A percentile compares a stretch with the other conserved stretches of the same genome.
Conservation (phyloP, 2,113 vertebrate species). For the Python bivittatus region DNA sequence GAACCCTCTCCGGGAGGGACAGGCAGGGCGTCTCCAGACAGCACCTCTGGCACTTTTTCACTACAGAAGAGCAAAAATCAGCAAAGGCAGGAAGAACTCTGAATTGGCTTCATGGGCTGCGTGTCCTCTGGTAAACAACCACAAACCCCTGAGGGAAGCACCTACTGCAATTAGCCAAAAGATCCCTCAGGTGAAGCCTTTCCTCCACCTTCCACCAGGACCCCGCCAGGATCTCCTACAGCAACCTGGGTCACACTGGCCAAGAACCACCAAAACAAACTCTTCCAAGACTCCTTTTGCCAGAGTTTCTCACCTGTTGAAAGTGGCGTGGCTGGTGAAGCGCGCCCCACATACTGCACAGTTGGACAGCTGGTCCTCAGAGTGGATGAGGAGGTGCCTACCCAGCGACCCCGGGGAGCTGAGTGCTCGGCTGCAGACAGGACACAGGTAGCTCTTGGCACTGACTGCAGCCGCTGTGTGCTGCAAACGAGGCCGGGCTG, state of each 20-base stretch:
- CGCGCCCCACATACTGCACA: constrained; percentile 93
- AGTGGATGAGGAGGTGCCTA: constrained; percentile 95
- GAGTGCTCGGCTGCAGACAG: constrained; percentile 93
- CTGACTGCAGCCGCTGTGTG: constrained; percentile 88
- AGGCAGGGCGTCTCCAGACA: constrained; percentile 79
- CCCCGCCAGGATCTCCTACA: neutral
- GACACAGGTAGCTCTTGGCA: constrained; percentile 94
- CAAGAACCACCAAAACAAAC: neutral
- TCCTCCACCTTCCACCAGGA: neutral
- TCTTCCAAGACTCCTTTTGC: no score
- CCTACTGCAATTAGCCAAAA: neutral
- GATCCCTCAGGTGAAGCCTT: neutral
- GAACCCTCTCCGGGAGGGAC: constrained; percentile 70
- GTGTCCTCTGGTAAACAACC: neutral
- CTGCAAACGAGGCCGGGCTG: constrained; percentile 73
- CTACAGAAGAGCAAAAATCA: constrained; percentile 67
- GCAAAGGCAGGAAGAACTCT: neutral
- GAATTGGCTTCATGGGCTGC: neutral
- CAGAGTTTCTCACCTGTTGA: constrained; percentile 85
- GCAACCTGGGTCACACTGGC: neutral
- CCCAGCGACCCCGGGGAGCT: constrained; percentile 94
- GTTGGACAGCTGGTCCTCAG: constrained; percentile 95
- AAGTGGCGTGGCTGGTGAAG: constrained; percentile 94
- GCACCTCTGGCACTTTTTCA: constrained; percentile 91
- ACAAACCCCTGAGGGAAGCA: neutral